phyloP scores from a whole-genome alignment of 2,888 invertebrate genomes.

The Scaptodrosophila latifasciaeformis region DNA sequence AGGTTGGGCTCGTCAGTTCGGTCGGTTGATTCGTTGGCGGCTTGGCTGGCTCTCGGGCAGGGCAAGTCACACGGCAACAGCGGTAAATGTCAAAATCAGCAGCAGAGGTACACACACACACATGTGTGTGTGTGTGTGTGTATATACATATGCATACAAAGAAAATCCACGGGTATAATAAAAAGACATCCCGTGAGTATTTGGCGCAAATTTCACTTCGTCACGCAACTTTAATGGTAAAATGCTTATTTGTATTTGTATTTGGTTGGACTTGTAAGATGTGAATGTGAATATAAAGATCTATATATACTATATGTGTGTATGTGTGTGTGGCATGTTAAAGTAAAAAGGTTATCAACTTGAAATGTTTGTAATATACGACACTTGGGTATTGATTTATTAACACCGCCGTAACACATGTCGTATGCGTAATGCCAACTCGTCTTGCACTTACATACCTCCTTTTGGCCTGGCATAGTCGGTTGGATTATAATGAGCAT shows the following conservation, averaged over 20 bases:
- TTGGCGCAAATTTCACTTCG: conserved; percentile 13
- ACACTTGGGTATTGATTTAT: conserved; percentile 59
- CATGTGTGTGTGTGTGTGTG: conserved; percentile 2
- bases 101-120: conserved; percentile 10
- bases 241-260: conserved; percentile 51
- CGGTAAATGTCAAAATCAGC: conserved; percentile 31
- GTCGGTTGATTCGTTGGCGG: too few relatives aligned
- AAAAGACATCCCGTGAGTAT: conserved; percentile 7
- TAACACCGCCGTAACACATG: conserved; percentile 41
- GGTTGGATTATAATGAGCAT: too few relatives aligned
- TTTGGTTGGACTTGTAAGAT: conserved; percentile 1
- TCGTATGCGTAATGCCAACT: conserved; percentile 34
- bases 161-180: conserved; percentile 6
- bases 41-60: background rate
- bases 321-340: too few relatives aligned
- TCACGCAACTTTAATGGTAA: conserved; percentile 65
- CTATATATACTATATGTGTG: too few relatives aligned
- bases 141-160: conserved; percentile 10
- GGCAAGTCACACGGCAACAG: background rate
- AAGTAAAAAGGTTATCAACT: conserved; percentile 49
- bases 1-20: too few relatives aligned
- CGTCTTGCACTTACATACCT: too few relatives aligned
- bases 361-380: conserved; percentile 56
- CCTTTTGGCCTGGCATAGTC: too few relatives aligned
- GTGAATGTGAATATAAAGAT: background rate